Base-by-base conservation (phyloP, 2,113 vertebrate genomes). In the Oncorhynchus kisutch region DNA sequence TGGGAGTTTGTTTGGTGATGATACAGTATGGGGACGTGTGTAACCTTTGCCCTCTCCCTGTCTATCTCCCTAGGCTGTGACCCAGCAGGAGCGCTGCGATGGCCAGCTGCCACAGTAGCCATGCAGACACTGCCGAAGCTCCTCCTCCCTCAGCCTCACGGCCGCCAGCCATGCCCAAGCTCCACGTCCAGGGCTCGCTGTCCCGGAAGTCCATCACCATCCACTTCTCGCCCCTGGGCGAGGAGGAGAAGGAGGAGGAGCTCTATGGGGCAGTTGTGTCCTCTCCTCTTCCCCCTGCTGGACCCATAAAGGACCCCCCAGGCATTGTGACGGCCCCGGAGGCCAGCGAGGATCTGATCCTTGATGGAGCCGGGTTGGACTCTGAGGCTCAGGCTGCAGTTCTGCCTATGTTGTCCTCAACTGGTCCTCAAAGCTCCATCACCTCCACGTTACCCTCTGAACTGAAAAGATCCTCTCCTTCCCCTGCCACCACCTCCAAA, bases 141-240 rank as follows among this genome's bases (percentile, higher is more conserved):
- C 81, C 51, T 73, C 88, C 84, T 76, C 77, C 54, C 76, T 87
- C 49, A 12, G 66, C 76, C 76, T 90, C 94, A 84, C 94, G 92
- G 88, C 92, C 94, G 65, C 91, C 94, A 22, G 82, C 92, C 39
- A 76, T 80, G 67, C 95, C 97, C 75, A 96, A 95, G 92, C 94
- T 99, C 91, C 95, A 97, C 78, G 96, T 98, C 80, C 96, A 96
- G 62, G 91, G 94, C 81, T 96, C 96, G 0, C 86, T 92, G 60
- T 98, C 97, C 73, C 94, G 91, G 94, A 96, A 99, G 82, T 95
- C 87, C 85, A 93, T 99, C 76, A 95, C 97, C 85, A 97, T 99
- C 92, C 97, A 95, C 92, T 99, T 99, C 93, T 97, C 96, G 65
- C 95, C 96, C 81, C 92, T 94, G 69, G 97, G 96, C 90, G 96